These are phyloP conservation scores for Steromphala cineraria DNA, from an alignment of 2,888 invertebrate species.

Conservation along the genomic window DNA sequence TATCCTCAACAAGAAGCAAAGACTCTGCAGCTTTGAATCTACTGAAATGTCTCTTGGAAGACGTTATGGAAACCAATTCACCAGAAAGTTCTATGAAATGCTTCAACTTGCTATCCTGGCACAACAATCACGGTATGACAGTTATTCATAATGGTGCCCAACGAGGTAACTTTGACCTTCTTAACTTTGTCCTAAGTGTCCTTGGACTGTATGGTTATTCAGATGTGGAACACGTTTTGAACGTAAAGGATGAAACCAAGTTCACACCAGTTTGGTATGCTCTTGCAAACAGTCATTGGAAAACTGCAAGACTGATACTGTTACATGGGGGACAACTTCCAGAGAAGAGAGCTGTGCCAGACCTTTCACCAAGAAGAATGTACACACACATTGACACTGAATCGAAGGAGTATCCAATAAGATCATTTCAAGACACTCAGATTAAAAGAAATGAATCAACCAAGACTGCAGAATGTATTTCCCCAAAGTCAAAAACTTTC, in stretches of 20 bases:
- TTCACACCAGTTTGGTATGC: constrained; percentile 46
- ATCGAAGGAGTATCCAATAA: neutral
- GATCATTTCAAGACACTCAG: neutral
- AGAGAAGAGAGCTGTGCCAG: constrained; percentile 25
- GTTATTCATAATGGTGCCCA: constrained; percentile 17
- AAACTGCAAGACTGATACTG: constrained; percentile 36
- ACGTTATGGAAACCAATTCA: neutral
- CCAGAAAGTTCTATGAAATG: too few species aligned
- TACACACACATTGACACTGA: neutral
- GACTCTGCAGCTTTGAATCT: neutral
- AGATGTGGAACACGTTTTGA: constrained; percentile 13
- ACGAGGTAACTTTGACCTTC: neutral
- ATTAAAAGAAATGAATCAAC: constrained; percentile 21
- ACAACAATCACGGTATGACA: constrained; percentile 25
- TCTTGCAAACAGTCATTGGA: constrained; percentile 38
- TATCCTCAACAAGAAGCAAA: neutral
- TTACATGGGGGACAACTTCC: constrained; percentile 26
- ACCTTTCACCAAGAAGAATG: constrained; percentile 24
- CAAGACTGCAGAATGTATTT: constrained; percentile 20
- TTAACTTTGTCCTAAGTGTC: neutral
- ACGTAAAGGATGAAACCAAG: constrained; percentile 24
- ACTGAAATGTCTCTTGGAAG: neutral
- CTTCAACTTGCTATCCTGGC: neutral
- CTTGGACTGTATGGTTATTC: neutral
- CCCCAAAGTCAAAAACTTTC: constrained; percentile 21